Percentiles rank a stretch among this genome's conserved stretches.
These are phyloP conservation scores for Misgurnus anguillicaudatus DNA, from an alignment of 2,113 vertebrate species.

Conservation along the genomic window DNA sequence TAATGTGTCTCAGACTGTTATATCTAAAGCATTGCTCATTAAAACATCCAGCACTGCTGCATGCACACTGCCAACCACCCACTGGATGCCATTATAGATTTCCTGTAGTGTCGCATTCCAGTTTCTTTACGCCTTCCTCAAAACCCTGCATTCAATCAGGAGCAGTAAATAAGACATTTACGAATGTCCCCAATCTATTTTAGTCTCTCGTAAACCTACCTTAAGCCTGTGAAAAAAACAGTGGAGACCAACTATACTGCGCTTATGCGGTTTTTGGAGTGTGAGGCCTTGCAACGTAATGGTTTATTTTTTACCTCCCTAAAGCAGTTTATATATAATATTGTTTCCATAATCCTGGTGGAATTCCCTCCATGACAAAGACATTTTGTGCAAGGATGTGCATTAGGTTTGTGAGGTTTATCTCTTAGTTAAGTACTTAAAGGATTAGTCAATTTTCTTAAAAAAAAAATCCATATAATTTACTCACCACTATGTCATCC, in stretches of 20 bases:
- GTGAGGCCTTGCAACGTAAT: neutral
- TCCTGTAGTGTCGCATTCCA: neutral
- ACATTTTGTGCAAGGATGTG: too few relatives aligned
- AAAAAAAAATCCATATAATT: too few relatives aligned
- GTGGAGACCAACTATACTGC: neutral
- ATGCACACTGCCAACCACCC: slow-evolving; percentile 21
- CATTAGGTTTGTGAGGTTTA: too few relatives aligned
- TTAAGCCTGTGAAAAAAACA: neutral
- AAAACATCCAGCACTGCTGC: slow-evolving; percentile 17
- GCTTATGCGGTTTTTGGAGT: neutral
- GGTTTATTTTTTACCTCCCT: neutral
- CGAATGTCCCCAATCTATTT: neutral
- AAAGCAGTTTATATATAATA: neutral
- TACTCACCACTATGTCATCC: too few relatives aligned
- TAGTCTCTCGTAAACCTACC: neutral
- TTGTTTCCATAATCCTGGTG: too few relatives aligned
- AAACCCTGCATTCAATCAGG: neutral
- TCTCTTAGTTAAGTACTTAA: too few relatives aligned
- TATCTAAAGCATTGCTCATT: slow-evolving; percentile 40
- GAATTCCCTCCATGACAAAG: too few relatives aligned
- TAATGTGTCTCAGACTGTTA: slow-evolving; percentile 23
- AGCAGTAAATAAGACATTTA: neutral
- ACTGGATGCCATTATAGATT: slow-evolving; percentile 21
- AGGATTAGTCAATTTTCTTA: too few relatives aligned
- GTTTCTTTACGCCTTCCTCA: neutral